Conservation (phyloP, 2,888 invertebrate species). For the Lycophotia porphyrea region DNA sequence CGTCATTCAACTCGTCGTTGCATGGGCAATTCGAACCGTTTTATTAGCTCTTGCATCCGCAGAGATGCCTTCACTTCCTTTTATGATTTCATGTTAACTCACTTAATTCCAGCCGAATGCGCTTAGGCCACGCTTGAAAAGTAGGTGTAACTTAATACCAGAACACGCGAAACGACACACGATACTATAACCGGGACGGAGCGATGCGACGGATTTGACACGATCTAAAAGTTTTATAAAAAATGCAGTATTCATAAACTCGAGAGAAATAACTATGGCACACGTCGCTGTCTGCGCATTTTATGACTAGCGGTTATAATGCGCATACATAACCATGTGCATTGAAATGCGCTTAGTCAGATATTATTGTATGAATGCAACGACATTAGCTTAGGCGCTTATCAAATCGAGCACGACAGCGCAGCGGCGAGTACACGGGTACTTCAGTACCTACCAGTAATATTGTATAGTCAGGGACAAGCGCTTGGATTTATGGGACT, state of each 20-base stretch:
- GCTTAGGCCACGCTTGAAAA: conserved; percentile 72
- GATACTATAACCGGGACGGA: conserved; percentile 76
- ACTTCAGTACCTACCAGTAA: conserved; percentile 42
- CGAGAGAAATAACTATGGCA: conserved; percentile 12
- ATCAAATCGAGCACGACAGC: conserved; percentile 54
- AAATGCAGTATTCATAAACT: conserved; percentile 28
- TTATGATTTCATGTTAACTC: conserved; percentile 78
- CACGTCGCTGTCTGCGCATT: neutral
- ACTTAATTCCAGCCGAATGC: conserved; percentile 81
- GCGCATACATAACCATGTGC: conserved; percentile 24
- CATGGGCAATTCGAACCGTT: conserved; percentile 41
- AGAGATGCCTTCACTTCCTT: conserved; percentile 67
- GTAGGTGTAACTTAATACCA: conserved; percentile 81
- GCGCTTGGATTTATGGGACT: conserved; percentile 81
- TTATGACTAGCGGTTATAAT: conserved; percentile 17
- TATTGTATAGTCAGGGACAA: conserved; percentile 57
- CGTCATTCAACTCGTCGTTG: conserved; percentile 37
- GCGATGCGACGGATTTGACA: conserved; percentile 75
- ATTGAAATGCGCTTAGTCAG: conserved; percentile 55
- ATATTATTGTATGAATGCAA: conserved; percentile 47
- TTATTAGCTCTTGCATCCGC: conserved; percentile 55
- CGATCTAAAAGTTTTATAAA: conserved; percentile 48
- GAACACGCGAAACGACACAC: conserved; percentile 82
- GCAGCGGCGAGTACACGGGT: conserved; percentile 40
- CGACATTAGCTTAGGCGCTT: conserved; percentile 56